Percentiles rank a stretch among this genome's conserved stretches.
Conservation (phyloP, 2,888 invertebrate genomes). For the Abscondita cerata region DNA sequence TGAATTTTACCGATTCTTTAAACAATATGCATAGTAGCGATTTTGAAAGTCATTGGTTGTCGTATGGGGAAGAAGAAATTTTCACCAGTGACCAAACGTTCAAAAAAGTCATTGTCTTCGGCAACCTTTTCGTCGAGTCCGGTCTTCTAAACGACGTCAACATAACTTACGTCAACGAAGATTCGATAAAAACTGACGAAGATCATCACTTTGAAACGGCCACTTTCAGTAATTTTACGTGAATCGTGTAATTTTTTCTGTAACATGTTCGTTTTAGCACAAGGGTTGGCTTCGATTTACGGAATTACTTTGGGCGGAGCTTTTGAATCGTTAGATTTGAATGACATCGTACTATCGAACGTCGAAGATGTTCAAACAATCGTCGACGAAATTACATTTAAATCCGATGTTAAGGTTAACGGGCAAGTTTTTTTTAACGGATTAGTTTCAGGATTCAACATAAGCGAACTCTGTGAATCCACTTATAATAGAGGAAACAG, state of each 20-base stretch:
- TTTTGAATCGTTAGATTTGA: slow-evolving; percentile 56
- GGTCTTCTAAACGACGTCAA: slow-evolving; percentile 56
- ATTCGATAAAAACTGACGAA: slow-evolving; percentile 56
- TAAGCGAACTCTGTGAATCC: slow-evolving; percentile 52
- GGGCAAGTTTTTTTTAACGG: slow-evolving; percentile 51
- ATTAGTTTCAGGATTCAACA: slow-evolving; percentile 50
- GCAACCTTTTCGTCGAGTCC: slow-evolving; percentile 49
- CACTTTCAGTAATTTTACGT: slow-evolving; percentile 56
- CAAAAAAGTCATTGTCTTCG: slow-evolving; percentile 50
- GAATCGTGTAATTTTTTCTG: background rate
- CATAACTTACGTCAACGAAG: slow-evolving; percentile 51
- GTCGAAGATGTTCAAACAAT: slow-evolving; percentile 42
- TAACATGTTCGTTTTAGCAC: slow-evolving; percentile 21
- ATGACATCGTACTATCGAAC: slow-evolving; percentile 55
- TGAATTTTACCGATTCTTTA: slow-evolving; percentile 56
- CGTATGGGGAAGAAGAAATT: slow-evolving; percentile 51
- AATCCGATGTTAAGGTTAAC: slow-evolving; percentile 45
- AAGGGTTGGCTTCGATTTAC: slow-evolving; percentile 21
- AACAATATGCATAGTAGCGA: slow-evolving; percentile 56
- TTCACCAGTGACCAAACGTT: slow-evolving; percentile 47
- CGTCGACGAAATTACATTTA: slow-evolving; percentile 47
- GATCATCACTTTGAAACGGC: slow-evolving; percentile 52
- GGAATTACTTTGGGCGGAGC: slow-evolving; percentile 48
- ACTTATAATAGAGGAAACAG: slow-evolving; percentile 42
- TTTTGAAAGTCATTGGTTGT: slow-evolving; percentile 58